Evolutionary conservation across 2,888 invertebrate genomes (phyloP), one percentile per base, ranked within the genome.

Genomic region (Parapristionchus giblindavisi): DNA sequence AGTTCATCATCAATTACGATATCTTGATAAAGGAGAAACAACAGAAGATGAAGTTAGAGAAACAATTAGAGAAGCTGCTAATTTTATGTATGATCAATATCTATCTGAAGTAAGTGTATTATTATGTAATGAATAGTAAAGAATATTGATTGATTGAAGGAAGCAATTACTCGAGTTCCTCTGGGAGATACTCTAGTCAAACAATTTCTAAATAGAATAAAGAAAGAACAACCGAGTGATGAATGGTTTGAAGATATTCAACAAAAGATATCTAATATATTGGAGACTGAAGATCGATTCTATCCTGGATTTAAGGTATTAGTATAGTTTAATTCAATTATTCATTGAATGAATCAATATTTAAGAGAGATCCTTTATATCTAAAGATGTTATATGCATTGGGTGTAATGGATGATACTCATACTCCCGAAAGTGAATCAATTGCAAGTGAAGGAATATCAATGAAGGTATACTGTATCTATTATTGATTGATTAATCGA

Each of bases 221-320:
- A 91, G 81, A 92, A 91, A 72, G 92, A 93, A 85, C 87, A 88
- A 36, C 91, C 92, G 5, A 91, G 90, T 36, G 92, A 93, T 76
- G 90, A 91, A 2, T 94, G 94, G 91, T 96, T 96, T 89, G 94
- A 95, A 87, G 93, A 93, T 78, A 91, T 94, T 27, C 93, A 94
- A 89, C 86, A 88, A 74, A 80, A 73, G 63, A 79, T 91, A 77
- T 85, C 85, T 74, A 88, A 89, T 29, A 83, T 88, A 24, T 84
- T 90, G 34, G 89, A 91, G 85, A 90, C 88, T 61, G 92, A 92
- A 74, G 91, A 92, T 36, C 90, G 90, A 75, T 92, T 91, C 87
- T 89, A 92, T 72, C 92, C 92, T 1, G 90, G 91, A 0, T 93
- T 93, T 88, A 91, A 92, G 78, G 70, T 70, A 38, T 11, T 34